Evolutionary conservation across 2,888 invertebrate species (phyloP).

Genomic region (Adineta ricciae): DNA sequence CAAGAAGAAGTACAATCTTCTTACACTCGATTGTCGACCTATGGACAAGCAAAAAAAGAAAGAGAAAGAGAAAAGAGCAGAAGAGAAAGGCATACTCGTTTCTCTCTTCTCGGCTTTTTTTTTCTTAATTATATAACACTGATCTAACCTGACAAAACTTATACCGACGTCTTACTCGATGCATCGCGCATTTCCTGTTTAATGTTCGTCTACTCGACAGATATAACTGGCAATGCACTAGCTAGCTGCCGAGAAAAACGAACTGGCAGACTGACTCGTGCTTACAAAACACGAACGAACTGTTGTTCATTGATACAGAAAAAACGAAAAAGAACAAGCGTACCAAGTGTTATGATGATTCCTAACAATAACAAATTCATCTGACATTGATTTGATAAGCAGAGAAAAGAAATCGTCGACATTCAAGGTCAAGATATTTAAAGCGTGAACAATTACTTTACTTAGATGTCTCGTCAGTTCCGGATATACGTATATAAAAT

Average conservation of each 20-base stretch:
- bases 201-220: not conserved
- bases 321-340: too few relatives aligned
- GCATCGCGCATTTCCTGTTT: not conserved
- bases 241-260: too few relatives aligned
- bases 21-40: not conserved
- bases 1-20: not conserved
- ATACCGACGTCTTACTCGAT: not conserved
- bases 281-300: not conserved
- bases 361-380: not conserved
- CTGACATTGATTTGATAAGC: not conserved
- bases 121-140: not conserved
- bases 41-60: not conserved
- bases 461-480: not conserved
- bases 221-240: not conserved
- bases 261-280: too few relatives aligned
- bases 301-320: too few relatives aligned
- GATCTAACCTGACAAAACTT: constrained; percentile 5
- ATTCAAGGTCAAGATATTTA: not conserved
- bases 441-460: not conserved
- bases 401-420: not conserved
- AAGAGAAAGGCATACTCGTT: not conserved
- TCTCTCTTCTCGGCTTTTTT: not conserved
- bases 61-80: not conserved
- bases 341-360: not conserved
- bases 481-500: not conserved